Evolutionary conservation across 2,888 invertebrate genomes (phyloP), one percentile per base, ranked within the genome.

Genomic region (Drosophila yooni): DNA sequence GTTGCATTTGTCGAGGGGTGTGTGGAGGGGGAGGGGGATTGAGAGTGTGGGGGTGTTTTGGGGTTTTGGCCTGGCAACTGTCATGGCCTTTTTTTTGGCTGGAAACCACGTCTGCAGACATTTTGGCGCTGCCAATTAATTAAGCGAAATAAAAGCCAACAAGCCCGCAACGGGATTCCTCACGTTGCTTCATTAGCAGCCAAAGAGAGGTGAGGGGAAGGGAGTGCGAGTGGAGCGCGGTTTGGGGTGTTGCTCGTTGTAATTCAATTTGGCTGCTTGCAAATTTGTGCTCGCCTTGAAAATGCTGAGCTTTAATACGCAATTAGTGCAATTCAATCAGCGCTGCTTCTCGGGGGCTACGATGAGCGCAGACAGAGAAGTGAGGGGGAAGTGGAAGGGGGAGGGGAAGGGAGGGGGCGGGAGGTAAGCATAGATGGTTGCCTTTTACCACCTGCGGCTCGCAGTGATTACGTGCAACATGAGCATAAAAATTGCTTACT

Each of bases 391-490:
- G 50, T 4, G 10, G 11, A 18, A 54, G 33, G 56, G 13, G 1
- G 29, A 13, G 38, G 25, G 27, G 36, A 38, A 27, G 36, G 27
- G 18, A 18, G 34, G 33, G 54, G 36, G 15, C 25, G 25, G 18
- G 36, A n/a, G 56, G 38, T n/a, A 38, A 25, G 46, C 46, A 25
- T 46, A 46, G 46, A 46, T 46, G 46, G 46, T 46, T 73, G 76
- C 67, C 78, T 81, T 82, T 87, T 90, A 91, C 92, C 92, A 90
- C 91, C 91, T 92, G 92, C 91, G 92, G 91, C 91, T 90, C 82
- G 85, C 89, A 82, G 91, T 92, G 92, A 91, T 91, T 91, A 86
- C 91, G 81, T 83, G 82, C 88, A 91, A 91, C 91, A 91, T 87
- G 87, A 81, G 81, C 87, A 91, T 78, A 81, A 81, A 83, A 82